phyloP scores from a whole-genome alignment of 2,797 vertebrate genomes.

The Syndactyla subalaris region DNA sequence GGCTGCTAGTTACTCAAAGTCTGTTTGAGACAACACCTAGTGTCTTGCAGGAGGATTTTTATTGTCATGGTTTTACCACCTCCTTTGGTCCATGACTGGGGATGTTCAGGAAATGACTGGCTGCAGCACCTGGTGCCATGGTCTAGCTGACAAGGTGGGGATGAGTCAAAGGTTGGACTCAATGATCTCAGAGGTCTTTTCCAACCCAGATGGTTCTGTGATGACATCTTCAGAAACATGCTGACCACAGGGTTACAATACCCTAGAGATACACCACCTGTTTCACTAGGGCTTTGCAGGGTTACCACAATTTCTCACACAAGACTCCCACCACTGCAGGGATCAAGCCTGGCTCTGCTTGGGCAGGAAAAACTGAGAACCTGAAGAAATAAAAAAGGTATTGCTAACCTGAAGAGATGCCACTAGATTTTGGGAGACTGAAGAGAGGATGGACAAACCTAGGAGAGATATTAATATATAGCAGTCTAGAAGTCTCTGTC shows the following conservation, averaged over 20 bases:
- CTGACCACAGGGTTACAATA: neutral
- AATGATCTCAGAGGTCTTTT: neutral
- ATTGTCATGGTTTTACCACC: neutral
- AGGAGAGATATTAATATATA: neutral
- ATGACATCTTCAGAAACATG: neutral
- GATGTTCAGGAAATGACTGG: neutral
- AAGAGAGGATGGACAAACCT: neutral
- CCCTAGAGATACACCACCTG: neutral
- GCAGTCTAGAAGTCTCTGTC: neutral
- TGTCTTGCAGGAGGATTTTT: neutral
- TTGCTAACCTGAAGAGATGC: neutral
- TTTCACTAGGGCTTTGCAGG: neutral
- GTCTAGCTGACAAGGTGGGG: neutral
- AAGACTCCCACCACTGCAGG: neutral
- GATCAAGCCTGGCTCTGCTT: neutral
- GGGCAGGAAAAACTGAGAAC: neutral
- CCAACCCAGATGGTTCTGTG: neutral
- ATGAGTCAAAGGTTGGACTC: neutral
- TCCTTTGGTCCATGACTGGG: neutral
- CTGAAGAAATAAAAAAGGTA: neutral
- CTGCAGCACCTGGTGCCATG: too few relatives aligned
- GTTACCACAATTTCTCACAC: neutral
- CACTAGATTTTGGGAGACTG: neutral
- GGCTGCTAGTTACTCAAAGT: neutral
- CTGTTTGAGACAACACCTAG: neutral